Evolutionary conservation across 30 jellyfish, hydroid and myxozoan genomes (phyloP), one percentile per base, ranked within the genome.

Genomic region (Nemopilema nomurai): DNA sequence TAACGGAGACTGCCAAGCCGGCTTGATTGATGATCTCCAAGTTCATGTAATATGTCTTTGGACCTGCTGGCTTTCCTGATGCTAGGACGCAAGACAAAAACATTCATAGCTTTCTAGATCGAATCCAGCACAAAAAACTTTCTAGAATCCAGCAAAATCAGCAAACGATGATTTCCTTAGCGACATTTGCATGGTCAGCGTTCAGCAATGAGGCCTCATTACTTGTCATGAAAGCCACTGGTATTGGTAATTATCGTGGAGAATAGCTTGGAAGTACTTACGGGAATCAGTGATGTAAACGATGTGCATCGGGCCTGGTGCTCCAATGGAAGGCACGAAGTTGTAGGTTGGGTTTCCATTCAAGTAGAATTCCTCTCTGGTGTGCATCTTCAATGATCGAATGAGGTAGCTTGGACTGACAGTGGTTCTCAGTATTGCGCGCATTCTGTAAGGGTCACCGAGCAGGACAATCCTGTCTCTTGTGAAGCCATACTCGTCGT

Each of bases 271-370:
- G n/a, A n/a, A 41, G 13, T 29, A 62, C 97, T 76, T 80, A 93
- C 98, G 96, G n/a, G 83, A 79, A 64, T 89, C 98, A 8, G 98
- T 93, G 74, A 93, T 93, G 28, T 70, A 70, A 49, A 93, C 78
- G 49, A 81, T 69, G 67, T 89, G 86, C 87, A 73, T 83, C 21
- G 94, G 97, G 16, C 98, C 97, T 17, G 69, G 51, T 25, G 62
- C 69, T 18, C 90, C 89, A 29, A 85, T 88, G 22, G 97, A 72
- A 18, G 96, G 94, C 8, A 62, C 18, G 18, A 89, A 76, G 28
- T 66, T 68, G 68, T 64, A 89, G 30, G 70, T 51, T 18, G 49
- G 62, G 4, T 94, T 74, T 0, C 95, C 97, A 78, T 94, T 94
- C 85, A 94, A 65, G 69, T 78, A 89, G 73, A 84, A 94, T 16